Conservation (phyloP, 1,140 invertebrate species). For the Neodiprion pinetum region DNA sequence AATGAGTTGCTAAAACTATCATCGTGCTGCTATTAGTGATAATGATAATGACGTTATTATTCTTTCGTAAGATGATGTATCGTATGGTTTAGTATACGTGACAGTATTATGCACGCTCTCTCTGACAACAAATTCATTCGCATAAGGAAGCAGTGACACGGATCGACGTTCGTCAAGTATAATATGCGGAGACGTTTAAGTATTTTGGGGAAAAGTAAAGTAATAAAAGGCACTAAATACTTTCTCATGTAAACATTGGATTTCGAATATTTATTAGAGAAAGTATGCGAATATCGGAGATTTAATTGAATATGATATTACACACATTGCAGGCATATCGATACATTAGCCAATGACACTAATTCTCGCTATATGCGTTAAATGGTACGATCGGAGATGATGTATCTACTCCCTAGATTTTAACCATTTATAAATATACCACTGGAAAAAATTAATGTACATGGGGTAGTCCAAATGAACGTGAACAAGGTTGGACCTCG, state of each 20-base stretch:
- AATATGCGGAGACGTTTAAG: background rate
- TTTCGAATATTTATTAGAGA: background rate
- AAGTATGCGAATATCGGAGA: background rate
- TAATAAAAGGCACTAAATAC: constrained; percentile 1
- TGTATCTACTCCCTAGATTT: no score
- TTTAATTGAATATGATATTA: background rate
- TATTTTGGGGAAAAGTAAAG: background rate
- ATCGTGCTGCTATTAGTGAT: background rate
- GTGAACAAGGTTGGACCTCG: no score
- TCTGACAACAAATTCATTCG: background rate
- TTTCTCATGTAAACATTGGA: constrained; percentile 1
- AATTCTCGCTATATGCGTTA: no score
- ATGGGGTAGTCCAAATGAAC: no score
- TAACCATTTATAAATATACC: no score
- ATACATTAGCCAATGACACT: no score
- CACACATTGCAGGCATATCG: no score
- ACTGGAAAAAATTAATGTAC: no score
- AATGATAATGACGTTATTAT: background rate
- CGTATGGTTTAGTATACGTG: background rate
- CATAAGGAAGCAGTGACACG: background rate
- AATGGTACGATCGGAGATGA: no score
- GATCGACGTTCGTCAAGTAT: background rate
- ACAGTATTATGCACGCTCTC: background rate
- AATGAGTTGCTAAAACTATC: no score
- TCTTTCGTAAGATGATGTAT: background rate